Evolutionary conservation across 2,113 vertebrate species (phyloP).

Genomic region (Lampris incognitus): DNA sequence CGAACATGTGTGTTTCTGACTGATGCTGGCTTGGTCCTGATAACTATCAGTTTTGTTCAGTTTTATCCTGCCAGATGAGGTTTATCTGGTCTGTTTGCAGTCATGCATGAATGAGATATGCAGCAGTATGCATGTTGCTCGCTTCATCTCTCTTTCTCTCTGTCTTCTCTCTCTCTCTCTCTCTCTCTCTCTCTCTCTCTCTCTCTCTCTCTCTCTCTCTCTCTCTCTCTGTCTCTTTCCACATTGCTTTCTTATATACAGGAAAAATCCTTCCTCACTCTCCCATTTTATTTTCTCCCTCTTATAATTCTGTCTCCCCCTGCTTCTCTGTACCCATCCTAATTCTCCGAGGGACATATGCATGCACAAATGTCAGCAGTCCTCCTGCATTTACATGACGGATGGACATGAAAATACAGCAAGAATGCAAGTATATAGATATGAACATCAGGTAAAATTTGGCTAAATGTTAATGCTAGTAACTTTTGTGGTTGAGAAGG

Average conservation of each 20-base stretch:
- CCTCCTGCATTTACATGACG: not conserved
- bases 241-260: too few relatives aligned
- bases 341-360: not conserved
- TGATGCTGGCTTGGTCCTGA: not conserved
- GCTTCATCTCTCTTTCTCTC: too few relatives aligned
- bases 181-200: not conserved
- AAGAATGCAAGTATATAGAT: too few relatives aligned
- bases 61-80: not conserved
- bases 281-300: too few relatives aligned
- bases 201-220: not conserved
- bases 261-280: too few relatives aligned
- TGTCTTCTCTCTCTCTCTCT: not conserved
- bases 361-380: not conserved
- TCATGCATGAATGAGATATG: not conserved
- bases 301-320: not conserved
- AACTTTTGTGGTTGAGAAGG: too few relatives aligned
- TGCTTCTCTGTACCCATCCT: not conserved
- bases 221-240: too few relatives aligned
- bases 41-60: not conserved
- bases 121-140: too few relatives aligned
- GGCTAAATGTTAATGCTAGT: too few relatives aligned
- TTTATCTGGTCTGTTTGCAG: not conserved
- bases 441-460: too few relatives aligned
- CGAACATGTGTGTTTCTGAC: not conserved
- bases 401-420: too few relatives aligned